Percentiles rank a stretch among this genome's conserved stretches.
Conservation (phyloP, 2,113 vertebrate species). For the Astur gentilis region DNA sequence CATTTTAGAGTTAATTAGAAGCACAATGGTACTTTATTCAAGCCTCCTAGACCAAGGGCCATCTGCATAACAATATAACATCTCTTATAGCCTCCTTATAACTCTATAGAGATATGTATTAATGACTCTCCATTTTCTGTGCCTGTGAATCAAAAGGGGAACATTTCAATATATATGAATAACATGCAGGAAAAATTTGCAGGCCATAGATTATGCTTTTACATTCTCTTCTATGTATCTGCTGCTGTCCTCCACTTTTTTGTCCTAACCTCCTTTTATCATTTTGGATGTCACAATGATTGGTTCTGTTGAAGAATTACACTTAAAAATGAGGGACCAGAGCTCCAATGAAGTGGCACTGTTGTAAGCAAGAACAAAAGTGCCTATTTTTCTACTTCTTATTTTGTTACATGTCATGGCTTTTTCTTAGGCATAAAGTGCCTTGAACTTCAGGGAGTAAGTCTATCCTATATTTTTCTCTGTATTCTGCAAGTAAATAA, state of each 20-base stretch:
- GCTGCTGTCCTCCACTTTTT: not conserved
- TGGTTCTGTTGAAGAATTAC: not conserved
- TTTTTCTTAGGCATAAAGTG: not conserved
- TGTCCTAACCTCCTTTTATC: not conserved
- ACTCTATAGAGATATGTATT: not conserved
- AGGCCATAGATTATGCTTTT: not conserved
- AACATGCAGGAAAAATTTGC: not conserved
- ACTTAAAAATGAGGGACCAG: not conserved
- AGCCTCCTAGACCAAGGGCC: slow-evolving; percentile 55
- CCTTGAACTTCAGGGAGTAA: not conserved
- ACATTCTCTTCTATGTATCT: not conserved
- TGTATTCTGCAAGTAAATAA: not conserved
- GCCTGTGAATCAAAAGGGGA: not conserved
- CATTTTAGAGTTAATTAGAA: slow-evolving; percentile 70
- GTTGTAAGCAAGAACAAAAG: not conserved
- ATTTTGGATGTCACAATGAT: not conserved
- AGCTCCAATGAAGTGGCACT: not conserved
- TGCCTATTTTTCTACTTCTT: not conserved
- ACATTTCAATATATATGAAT: not conserved
- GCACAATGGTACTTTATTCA: slow-evolving; percentile 53
- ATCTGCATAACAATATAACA: slow-evolving; percentile 53
- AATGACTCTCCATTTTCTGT: not conserved
- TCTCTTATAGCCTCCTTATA: slow-evolving; percentile 21
- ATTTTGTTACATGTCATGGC: not conserved
- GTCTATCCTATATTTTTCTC: not conserved